Evolutionary conservation across 2,888 invertebrate species (phyloP).

Genomic region (Agonopterix subpropinquella): DNA sequence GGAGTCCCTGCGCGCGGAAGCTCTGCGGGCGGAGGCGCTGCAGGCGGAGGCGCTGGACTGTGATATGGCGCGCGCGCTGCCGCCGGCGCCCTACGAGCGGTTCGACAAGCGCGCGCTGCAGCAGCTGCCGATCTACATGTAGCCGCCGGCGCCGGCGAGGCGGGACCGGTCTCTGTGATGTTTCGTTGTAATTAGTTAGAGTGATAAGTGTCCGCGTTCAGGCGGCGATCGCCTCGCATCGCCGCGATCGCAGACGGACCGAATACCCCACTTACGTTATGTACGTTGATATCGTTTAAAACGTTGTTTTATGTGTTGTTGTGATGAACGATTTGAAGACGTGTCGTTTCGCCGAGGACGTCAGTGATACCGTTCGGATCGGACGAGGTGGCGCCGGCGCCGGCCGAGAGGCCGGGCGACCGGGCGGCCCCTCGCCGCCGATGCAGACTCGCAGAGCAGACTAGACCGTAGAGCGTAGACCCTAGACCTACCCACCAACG

Average conservation of each 20-base stretch:
- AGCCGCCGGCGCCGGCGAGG: slow-evolving; percentile 38
- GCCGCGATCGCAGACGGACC: slow-evolving; percentile 26
- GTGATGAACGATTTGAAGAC: slow-evolving; percentile 37
- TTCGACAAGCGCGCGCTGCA: slow-evolving; percentile 70
- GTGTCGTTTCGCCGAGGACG: slow-evolving; percentile 28
- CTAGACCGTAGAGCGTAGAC: too few relatives aligned
- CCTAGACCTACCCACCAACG: slow-evolving; percentile 47
- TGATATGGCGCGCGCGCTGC: slow-evolving; percentile 63
- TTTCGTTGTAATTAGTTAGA: slow-evolving; percentile 60
- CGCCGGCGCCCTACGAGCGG: slow-evolving; percentile 60
- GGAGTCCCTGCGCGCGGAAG: slow-evolving; percentile 10
- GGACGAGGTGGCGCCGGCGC: slow-evolving; percentile 6
- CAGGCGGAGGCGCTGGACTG: slow-evolving; percentile 39
- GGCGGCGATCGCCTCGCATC: slow-evolving; percentile 5
- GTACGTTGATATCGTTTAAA: slow-evolving; percentile 61
- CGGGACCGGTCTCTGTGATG: slow-evolving; percentile 54
- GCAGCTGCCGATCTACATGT: slow-evolving; percentile 73
- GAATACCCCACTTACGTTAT: slow-evolving; percentile 33
- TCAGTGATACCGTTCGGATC: background rate
- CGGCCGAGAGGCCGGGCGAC: slow-evolving; percentile 11
- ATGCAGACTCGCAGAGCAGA: background rate
- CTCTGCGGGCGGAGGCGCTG: slow-evolving; percentile 7
- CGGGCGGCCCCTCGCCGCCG: background rate
- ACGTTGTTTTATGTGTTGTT: slow-evolving; percentile 63
- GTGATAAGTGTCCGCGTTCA: slow-evolving; percentile 46